phyloP scores from a whole-genome alignment of 1,140 invertebrate genomes.

The Monomorium pharaonis region DNA sequence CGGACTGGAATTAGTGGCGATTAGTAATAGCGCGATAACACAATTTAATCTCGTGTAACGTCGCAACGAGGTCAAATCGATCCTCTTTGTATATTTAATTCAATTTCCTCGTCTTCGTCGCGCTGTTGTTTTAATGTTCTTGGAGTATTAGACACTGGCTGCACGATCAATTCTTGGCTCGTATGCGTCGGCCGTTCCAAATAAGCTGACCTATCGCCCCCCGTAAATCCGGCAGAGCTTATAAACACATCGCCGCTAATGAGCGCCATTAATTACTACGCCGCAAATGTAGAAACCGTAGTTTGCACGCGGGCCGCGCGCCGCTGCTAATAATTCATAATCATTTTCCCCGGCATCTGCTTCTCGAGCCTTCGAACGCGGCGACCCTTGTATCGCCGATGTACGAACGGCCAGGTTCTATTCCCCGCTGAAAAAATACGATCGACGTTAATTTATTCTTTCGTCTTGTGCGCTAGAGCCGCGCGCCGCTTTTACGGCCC shows the following conservation, averaged over 20 bases:
- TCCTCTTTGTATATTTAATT: slow-evolving; percentile 14
- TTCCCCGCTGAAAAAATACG: neutral
- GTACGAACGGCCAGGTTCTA: neutral
- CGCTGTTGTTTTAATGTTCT: neutral
- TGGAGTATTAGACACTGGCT: neutral
- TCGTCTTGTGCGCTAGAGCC: neutral
- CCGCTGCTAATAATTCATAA: slow-evolving; percentile 31
- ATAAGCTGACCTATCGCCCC: slow-evolving; percentile 41
- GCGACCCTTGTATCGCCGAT: neutral
- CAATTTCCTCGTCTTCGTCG: neutral
- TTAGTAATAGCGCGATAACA: neutral
- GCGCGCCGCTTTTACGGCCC: neutral
- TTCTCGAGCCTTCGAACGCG: slow-evolving; percentile 16
- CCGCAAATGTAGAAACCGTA: slow-evolving; percentile 20
- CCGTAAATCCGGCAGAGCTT: slow-evolving; percentile 37
- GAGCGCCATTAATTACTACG: slow-evolving; percentile 27
- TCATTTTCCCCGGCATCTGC: slow-evolving; percentile 10
- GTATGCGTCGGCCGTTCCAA: neutral
- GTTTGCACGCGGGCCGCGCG: neutral
- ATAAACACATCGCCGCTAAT: slow-evolving; percentile 42
- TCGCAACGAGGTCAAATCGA: slow-evolving; percentile 22
- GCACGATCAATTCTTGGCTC: slow-evolving; percentile 15
- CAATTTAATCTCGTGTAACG: neutral
- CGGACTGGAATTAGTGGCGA: neutral
- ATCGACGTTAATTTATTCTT: slow-evolving; percentile 32